Evolutionary conservation across 2,113 vertebrate species (phyloP), one percentile per base, ranked within the genome.

Genomic region (Hystrix cristata): DNA sequence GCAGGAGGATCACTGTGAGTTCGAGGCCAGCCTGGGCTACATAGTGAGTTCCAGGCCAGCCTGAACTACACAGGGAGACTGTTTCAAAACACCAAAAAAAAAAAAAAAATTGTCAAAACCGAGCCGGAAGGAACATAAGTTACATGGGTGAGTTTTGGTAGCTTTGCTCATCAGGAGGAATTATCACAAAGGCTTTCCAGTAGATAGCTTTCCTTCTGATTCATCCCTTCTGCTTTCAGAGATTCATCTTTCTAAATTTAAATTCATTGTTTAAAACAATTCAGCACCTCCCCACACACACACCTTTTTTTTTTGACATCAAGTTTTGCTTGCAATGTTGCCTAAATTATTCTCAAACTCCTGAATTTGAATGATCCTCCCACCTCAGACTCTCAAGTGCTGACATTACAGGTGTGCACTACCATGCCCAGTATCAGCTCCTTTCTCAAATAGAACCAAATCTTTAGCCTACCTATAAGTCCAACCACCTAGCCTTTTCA

Each of bases 91-190:
- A 38, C 38, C 38, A 38, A 38, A 38, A 38, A 38, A 38, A 38
- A 38, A 38, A 38, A 38, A 38, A 95, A 98, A 98, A 96, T 27
- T 62, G 98, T 98, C 94, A 96, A 96, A 98, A 97, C 97, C 97
- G 84, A 95, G 25, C 46, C 16, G n/a, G 87, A 90, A 5, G 85
- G 91, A 80, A 87, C 90, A 96, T 97, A 98, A 98, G 95, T 98
- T 98, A 98, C 95, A 97, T 98, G 98, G 91, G 93, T 7, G 96
- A 90, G 94, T 94, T 95, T 94, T 83, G 8, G 96, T 60, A 91
- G 93, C 96, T 48, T 91, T 88, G 92, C 93, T 64, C 99, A 99
- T 99, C 99, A 99, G 9, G 99, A 99, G 34, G 99, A 99, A 98
- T 99, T 99, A 48, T 78, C 89, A 27, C 29, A 91, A 81, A 62